phyloP scores from a whole-genome alignment of 2,888 invertebrate species.

The Drosophila testacea region DNA sequence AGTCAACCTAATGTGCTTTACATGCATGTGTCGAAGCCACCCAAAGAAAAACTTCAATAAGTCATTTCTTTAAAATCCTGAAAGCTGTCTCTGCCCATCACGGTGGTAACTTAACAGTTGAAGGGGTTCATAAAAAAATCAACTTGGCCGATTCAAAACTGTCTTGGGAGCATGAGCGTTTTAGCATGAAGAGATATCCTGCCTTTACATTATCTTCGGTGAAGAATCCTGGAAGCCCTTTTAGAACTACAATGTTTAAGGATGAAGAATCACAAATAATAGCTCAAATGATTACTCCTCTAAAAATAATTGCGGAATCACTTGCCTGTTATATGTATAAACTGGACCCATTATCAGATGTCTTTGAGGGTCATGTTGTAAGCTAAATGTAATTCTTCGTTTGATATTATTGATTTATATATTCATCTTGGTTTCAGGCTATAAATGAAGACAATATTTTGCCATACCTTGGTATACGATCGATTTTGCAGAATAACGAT shows the following conservation, averaged over 20 bases:
- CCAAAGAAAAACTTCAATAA: conserved; percentile 92
- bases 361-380: conserved; percentile 92
- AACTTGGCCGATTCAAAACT: conserved; percentile 95
- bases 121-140: conserved; percentile 97
- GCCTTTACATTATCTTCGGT: conserved; percentile 96
- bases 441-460: conserved; percentile 90
- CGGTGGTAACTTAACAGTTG: conserved; percentile 86
- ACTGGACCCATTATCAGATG: conserved; percentile 86
- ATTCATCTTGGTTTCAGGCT: conserved; percentile 86
- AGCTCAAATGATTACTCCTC: conserved; percentile 86
- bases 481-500: conserved; percentile 89
- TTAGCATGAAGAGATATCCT: conserved; percentile 95
- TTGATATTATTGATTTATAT: neutral
- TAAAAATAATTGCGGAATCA: conserved; percentile 92
- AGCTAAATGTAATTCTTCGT: conserved; percentile 71
- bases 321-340: conserved; percentile 93
- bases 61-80: conserved; percentile 88
- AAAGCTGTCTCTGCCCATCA: conserved; percentile 86
- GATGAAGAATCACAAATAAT: conserved; percentile 74
- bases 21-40: conserved; percentile 98
- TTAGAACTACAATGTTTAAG: conserved; percentile 83
- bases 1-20: conserved; percentile 86
- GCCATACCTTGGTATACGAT: conserved; percentile 91
- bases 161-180: conserved; percentile 99
- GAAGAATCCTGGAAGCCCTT: conserved; percentile 84